A percentile compares a stretch with the other conserved stretches of the same genome.
phyloP scores from a whole-genome alignment of 2,113 vertebrate genomes.

The Charina bottae region DNA sequence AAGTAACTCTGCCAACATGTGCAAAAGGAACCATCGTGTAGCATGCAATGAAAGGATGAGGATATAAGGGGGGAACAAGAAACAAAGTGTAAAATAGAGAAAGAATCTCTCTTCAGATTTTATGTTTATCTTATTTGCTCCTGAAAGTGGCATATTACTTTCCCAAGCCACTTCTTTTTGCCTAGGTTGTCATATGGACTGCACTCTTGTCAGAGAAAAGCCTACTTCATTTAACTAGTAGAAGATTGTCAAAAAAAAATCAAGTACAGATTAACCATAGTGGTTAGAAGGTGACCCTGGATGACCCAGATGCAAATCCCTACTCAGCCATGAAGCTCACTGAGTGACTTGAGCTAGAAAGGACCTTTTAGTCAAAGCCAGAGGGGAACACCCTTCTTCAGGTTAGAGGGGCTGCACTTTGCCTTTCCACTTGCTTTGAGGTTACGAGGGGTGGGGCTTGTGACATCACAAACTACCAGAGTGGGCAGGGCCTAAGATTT shows the following conservation, averaged over 20 bases:
- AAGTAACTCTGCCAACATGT: not conserved
- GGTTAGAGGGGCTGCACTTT: not conserved
- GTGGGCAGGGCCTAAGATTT: not conserved
- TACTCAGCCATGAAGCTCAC: not conserved
- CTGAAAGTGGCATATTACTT: not conserved
- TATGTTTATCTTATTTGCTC: not conserved
- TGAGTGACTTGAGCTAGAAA: not conserved
- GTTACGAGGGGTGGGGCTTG: not conserved
- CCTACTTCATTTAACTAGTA: not conserved
- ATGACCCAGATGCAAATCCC: not conserved
- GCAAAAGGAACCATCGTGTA: not conserved
- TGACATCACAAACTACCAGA: not conserved
- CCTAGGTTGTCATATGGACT: not conserved
- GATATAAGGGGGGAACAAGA: not conserved
- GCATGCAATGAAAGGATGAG: not conserved
- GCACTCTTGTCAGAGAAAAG: not conserved
- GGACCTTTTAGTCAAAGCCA: not conserved
- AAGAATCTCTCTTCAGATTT: not conserved
- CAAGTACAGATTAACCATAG: not conserved
- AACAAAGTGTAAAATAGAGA: not conserved
- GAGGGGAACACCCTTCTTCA: not conserved
- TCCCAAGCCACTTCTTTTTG: not conserved
- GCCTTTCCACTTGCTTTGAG: not conserved
- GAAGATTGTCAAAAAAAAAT: not conserved
- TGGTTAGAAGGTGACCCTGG: not conserved